phyloP scores from a whole-genome alignment of 1,140 invertebrate species.

The Pseudoatta argentina region DNA sequence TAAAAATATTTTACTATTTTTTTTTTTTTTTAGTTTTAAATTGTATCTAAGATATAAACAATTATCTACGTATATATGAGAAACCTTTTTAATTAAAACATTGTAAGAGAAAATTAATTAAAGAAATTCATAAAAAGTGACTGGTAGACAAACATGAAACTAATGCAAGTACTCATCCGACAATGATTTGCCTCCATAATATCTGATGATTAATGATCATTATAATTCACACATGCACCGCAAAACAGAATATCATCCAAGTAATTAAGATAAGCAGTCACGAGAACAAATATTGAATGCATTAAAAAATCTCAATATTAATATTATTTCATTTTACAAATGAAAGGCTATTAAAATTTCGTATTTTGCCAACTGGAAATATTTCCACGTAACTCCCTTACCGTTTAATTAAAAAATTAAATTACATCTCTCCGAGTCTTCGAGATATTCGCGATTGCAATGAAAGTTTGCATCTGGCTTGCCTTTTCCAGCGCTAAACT shows the following conservation, averaged over 20 bases:
- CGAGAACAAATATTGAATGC: background rate
- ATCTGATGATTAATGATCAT: background rate
- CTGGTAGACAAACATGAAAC: background rate
- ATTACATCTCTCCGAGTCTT: slow-evolving; percentile 18
- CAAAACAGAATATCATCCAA: slow-evolving; percentile 5
- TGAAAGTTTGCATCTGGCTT: slow-evolving; percentile 19
- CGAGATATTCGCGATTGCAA: slow-evolving; percentile 10
- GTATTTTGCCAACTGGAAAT: slow-evolving; percentile 1
- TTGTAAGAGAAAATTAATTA: background rate
- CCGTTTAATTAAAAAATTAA: slow-evolving; percentile 41
- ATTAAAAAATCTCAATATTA: slow-evolving; percentile 18
- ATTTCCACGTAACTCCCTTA: slow-evolving; percentile 1
- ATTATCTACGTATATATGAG: background rate
- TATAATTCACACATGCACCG: background rate
- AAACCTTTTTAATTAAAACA: background rate
- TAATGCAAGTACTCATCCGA: slow-evolving; percentile 1
- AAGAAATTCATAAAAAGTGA: background rate
- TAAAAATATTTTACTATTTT: background rate
- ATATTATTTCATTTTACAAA: background rate
- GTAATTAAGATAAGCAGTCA: slow-evolving; percentile 21
- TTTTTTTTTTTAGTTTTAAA: background rate
- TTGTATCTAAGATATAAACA: background rate
- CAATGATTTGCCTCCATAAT: background rate
- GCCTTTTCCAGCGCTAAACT: slow-evolving; percentile 7
- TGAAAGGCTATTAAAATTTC: background rate